These are phyloP conservation scores for Sebastes variabilis DNA, from an alignment of 2,797 vertebrate genomes.

Conservation along the genomic window DNA sequence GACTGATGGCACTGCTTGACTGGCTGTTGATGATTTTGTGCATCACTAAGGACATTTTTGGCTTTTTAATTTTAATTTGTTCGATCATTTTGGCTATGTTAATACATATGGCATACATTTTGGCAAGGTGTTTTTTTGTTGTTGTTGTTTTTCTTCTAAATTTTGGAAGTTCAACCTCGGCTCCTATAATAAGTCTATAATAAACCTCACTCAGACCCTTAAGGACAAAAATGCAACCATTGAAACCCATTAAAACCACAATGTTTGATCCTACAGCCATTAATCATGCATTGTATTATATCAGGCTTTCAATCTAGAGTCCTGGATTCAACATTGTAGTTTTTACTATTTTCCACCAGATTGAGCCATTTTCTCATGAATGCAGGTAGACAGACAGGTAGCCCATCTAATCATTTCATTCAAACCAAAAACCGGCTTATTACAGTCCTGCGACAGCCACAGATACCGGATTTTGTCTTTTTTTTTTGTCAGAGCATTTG, in stretches of 20 bases:
- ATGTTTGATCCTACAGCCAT: not conserved
- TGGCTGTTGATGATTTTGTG: conserved; percentile 18
- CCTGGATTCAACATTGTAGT: not conserved
- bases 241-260: not conserved
- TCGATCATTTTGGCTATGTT: not conserved
- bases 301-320: not conserved
- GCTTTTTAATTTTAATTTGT: not conserved
- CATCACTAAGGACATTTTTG: not conserved
- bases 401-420: too few relatives aligned
- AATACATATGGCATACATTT: not conserved
- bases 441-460: too few relatives aligned
- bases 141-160: not conserved
- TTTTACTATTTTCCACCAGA: not conserved
- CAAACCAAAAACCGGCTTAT: too few relatives aligned
- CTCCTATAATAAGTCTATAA: not conserved
- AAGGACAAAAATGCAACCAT: too few relatives aligned
- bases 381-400: too few relatives aligned
- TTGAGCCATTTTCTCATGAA: not conserved
- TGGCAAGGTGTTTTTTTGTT: not conserved
- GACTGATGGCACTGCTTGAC: conserved; percentile 29
- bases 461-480: too few relatives aligned
- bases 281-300: not conserved
- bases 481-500: too few relatives aligned
- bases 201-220: not conserved
- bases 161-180: not conserved